phyloP scores from a whole-genome alignment of 1,140 invertebrate species.

The Homalodisca vitripennis region DNA sequence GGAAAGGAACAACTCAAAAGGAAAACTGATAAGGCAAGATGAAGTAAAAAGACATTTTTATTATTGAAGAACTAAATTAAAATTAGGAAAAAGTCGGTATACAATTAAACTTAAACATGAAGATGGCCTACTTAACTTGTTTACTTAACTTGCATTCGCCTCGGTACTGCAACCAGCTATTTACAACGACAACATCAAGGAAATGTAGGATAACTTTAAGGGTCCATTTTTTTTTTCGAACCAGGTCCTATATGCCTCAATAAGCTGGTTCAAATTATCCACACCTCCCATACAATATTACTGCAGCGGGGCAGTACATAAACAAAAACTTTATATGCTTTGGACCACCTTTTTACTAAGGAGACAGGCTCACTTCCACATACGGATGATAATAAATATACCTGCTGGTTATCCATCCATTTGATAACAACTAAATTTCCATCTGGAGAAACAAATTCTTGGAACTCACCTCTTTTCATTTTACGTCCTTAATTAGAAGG shows the following conservation, averaged over 20 bases:
- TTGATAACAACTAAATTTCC: constrained; percentile 27
- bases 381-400: constrained; percentile 29
- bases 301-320: constrained; percentile 39
- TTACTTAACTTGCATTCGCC: neutral
- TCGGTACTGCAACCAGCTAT: constrained; percentile 41
- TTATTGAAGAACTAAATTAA: neutral
- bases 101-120: neutral
- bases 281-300: constrained; percentile 45
- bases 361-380: constrained; percentile 14
- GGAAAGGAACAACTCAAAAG: neutral
- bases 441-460: neutral
- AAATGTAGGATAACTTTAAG: constrained; percentile 42
- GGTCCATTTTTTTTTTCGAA: constrained; percentile 44
- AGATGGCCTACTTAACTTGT: neutral
- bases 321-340: constrained; percentile 41
- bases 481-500: neutral
- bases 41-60: neutral
- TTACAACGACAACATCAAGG: constrained; percentile 43
- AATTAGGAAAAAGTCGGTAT: neutral
- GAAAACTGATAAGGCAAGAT: neutral
- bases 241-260: constrained; percentile 41
- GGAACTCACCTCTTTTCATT: neutral
- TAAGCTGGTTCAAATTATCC: constrained; percentile 42
- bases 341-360: constrained; percentile 42
- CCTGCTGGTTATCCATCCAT: constrained; percentile 28